These are phyloP conservation scores for Gryllus longicercus DNA, from an alignment of 2,888 invertebrate species.

Conservation along the genomic window DNA sequence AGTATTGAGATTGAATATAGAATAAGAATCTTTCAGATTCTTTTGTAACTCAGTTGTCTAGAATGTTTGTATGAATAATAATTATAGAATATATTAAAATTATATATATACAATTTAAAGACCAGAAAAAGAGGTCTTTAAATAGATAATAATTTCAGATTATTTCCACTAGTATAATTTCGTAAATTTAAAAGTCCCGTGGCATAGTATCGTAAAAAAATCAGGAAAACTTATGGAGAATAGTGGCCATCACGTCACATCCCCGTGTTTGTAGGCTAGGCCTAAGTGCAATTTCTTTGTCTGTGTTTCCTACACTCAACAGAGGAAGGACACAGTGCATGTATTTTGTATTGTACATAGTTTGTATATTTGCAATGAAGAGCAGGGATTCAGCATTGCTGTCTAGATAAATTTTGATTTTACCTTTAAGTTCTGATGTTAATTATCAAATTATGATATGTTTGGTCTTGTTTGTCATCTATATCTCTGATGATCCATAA, in stretches of 20 bases:
- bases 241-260: background rate
- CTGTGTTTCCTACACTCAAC: constrained; percentile 9
- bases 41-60: background rate
- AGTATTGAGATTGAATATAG: background rate
- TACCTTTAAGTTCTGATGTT: background rate
- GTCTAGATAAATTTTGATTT: background rate
- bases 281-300: constrained; percentile 34
- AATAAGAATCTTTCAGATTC: background rate
- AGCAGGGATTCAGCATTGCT: background rate
- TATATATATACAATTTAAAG: constrained; percentile 18
- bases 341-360: constrained; percentile 33
- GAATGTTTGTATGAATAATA: constrained; percentile 2
- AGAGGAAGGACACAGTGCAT: constrained; percentile 23
- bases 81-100: constrained; percentile 24
- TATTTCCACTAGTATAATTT: constrained; percentile 25
- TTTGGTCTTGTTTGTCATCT: background rate
- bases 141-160: constrained; percentile 21
- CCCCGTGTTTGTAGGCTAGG: constrained; percentile 31
- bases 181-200: background rate
- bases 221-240: background rate
- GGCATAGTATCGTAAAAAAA: constrained; percentile 11
- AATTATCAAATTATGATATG: background rate
- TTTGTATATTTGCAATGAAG: constrained; percentile 29
- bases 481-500: background rate
- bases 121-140: background rate